A percentile compares a stretch with the other conserved stretches of the same genome.
Conservation (phyloP, 2,797 vertebrate genomes). For the Spea hammondii region DNA sequence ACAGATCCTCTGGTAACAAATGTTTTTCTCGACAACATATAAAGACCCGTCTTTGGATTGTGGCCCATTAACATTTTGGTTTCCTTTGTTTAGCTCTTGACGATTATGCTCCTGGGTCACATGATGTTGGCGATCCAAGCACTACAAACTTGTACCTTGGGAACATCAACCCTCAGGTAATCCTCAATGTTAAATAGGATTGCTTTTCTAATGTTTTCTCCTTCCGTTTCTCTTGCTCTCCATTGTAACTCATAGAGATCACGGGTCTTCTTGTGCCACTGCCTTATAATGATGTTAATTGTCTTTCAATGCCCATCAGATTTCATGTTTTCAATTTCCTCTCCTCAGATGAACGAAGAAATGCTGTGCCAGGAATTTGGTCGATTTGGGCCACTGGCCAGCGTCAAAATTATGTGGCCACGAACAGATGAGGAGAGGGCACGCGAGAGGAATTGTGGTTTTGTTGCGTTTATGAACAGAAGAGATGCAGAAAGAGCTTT, state of each 20-base stretch:
- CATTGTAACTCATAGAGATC: too few species aligned
- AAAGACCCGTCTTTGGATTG: neutral
- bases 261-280: too few species aligned
- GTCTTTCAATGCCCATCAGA: too few species aligned
- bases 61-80: neutral
- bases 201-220: too few species aligned
- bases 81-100: slow-evolving; percentile 78
- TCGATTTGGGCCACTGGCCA: slow-evolving; percentile 93
- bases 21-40: neutral
- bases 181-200: slow-evolving; percentile 14
- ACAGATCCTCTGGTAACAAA: slow-evolving; percentile 97
- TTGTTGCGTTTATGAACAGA: slow-evolving; percentile 98
- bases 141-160: slow-evolving; percentile 97
- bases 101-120: slow-evolving; percentile 95
- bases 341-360: slow-evolving; percentile 93
- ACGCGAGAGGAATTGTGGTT: slow-evolving; percentile 97
- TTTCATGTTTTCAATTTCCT: neutral
- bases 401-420: slow-evolving; percentile 99
- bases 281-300: too few species aligned
- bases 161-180: slow-evolving; percentile 97
- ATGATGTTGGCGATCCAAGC: slow-evolving; percentile 96
- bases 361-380: slow-evolving; percentile 99
- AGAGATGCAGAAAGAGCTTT: slow-evolving; percentile 97
- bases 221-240: too few species aligned
- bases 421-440: slow-evolving; percentile 97